A percentile compares a stretch with the other conserved stretches of the same genome.
Evolutionary conservation across 2,888 invertebrate species (phyloP).

Genomic region (Aleiodes alternator): DNA sequence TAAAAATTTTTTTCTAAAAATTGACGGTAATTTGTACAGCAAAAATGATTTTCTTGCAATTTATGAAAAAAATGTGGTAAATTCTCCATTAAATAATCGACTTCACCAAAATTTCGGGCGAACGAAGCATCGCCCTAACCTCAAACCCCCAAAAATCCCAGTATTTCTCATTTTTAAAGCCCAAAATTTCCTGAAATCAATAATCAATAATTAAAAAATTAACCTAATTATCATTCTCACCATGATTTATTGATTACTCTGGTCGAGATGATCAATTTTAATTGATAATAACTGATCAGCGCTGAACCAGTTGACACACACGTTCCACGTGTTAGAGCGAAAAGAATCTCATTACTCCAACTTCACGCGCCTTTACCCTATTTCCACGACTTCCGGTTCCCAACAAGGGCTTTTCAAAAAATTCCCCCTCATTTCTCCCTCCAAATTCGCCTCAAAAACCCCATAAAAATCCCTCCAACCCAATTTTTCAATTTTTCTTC

Average conservation of each 20-base stretch:
- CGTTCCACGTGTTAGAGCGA: slow-evolving; percentile 63
- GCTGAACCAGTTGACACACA: slow-evolving; percentile 85
- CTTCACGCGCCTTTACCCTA: too few species aligned
- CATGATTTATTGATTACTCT: slow-evolving; percentile 80
- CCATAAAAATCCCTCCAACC: neutral
- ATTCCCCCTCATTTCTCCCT: neutral
- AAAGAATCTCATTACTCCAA: slow-evolving; percentile 40
- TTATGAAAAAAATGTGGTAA: too few species aligned
- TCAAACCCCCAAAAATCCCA: neutral
- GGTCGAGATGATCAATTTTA: slow-evolving; percentile 91
- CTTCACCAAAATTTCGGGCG: too few species aligned
- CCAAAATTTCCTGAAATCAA: neutral
- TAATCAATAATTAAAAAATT: slow-evolving; percentile 3
- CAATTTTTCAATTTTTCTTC: neutral
- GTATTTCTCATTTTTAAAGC: slow-evolving; percentile 62
- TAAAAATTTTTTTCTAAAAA: neutral
- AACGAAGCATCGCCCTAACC: slow-evolving; percentile 37
- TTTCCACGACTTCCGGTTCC: slow-evolving; percentile 7
- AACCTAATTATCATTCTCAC: slow-evolving; percentile 72
- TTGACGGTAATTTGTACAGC: too few species aligned
- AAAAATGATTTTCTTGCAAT: too few species aligned
- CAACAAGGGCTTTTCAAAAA: neutral
- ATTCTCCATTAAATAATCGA: too few species aligned
- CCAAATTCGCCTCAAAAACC: too few species aligned
- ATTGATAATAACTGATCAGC: slow-evolving; percentile 84